These are phyloP conservation scores for Schrankia costaestrigalis DNA, from an alignment of 2,888 invertebrate species.

Conservation along the genomic window DNA sequence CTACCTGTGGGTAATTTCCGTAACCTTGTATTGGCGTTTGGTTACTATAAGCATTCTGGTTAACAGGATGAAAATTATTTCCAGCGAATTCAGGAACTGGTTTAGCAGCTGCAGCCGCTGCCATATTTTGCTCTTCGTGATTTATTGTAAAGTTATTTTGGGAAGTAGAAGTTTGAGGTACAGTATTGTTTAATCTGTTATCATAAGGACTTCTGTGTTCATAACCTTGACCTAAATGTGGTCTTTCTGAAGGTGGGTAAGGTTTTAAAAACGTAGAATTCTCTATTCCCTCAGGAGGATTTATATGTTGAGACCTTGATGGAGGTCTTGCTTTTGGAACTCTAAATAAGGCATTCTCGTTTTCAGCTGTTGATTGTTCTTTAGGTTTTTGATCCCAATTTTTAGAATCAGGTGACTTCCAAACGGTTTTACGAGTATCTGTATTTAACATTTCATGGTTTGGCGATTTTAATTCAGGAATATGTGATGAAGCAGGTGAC, in stretches of 20 bases:
- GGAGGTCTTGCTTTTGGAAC: slow-evolving; percentile 84
- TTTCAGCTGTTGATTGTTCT: slow-evolving; percentile 56
- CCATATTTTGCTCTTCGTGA: slow-evolving; percentile 64
- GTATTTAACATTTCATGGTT: slow-evolving; percentile 50
- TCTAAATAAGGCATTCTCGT: slow-evolving; percentile 81
- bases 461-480: slow-evolving; percentile 67
- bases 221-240: slow-evolving; percentile 62
- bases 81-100: slow-evolving; percentile 57
- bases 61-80: slow-evolving; percentile 66
- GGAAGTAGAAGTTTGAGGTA: slow-evolving; percentile 48
- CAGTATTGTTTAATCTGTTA: slow-evolving; percentile 44
- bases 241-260: slow-evolving; percentile 79
- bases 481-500: slow-evolving; percentile 62
- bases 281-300: slow-evolving; percentile 73
- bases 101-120: slow-evolving; percentile 43
- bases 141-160: slow-evolving; percentile 69
- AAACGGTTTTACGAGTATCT: slow-evolving; percentile 63
- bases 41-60: slow-evolving; percentile 62
- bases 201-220: slow-evolving; percentile 73
- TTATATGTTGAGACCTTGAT: slow-evolving; percentile 78
- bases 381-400: slow-evolving; percentile 71
- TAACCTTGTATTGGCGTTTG: slow-evolving; percentile 69
- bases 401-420: slow-evolving; percentile 74
- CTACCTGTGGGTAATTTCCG: slow-evolving; percentile 72
- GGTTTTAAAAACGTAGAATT: slow-evolving; percentile 83